Base-by-base conservation (phyloP, 1,140 invertebrate species). In the Trissolcus basalis region DNA sequence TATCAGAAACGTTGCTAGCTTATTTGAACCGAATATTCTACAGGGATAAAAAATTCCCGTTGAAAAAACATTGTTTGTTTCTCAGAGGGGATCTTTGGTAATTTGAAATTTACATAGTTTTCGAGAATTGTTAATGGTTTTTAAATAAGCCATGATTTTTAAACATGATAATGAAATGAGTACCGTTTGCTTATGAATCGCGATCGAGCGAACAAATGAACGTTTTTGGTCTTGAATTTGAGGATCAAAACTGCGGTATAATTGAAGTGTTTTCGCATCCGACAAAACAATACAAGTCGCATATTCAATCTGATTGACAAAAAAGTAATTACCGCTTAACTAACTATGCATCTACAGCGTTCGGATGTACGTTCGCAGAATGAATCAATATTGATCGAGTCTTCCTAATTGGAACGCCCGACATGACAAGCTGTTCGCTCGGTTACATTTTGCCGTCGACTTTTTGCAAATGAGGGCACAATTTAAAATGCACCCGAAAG, bases 281-380 rank as follows among this genome's bases (percentile, higher is more conserved):
- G 12, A 36, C 15, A 27, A n/a, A 43, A 58, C 55, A 14, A 11
- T 3, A 9, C 53, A 49, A 47, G 55, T 69, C 65, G 9, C 50
- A 49, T 48, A 27, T 27, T 60, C 56, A 47, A 43, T 47, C 45
- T 9, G 45, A 32, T 15, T 11, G 44, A 47, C 68, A 71, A 71
- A 71, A 71, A 71, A 71, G 59, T 71, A 71, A 71, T 71, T 71
- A 64, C 68, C 68, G 59, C 68, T 70, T 71, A 71, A 27, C 68
- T 58, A 51, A 71, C 68, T 56, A 27, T 49, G 59, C 59, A 71
- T 71, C 51, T 56, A 44, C 32, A 58, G 55, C 65, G 7, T 44
- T 14, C 43, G 15, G 16, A 27, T 27, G 19, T 6, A 27, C 51
- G 51, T 63, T 63, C 43, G 53, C 53, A n/a, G 47, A 64, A 47